phyloP scores from a whole-genome alignment of 2,888 invertebrate species.

The Tiliacea citrago region DNA sequence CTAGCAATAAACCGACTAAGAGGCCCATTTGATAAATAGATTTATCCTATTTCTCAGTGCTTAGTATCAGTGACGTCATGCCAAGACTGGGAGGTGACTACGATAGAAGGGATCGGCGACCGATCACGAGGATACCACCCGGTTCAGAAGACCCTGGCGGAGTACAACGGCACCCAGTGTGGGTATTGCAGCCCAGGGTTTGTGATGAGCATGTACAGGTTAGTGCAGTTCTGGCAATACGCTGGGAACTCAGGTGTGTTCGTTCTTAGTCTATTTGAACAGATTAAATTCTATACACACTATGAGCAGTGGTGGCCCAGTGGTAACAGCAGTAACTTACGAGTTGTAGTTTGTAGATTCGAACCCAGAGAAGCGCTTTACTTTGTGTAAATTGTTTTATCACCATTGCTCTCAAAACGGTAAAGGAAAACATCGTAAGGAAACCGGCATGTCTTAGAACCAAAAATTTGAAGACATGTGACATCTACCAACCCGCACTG shows the following conservation, averaged over 20 bases:
- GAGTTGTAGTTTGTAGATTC: too few species aligned
- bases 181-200: constrained; percentile 94
- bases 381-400: too few species aligned
- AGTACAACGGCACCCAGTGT: constrained; percentile 93
- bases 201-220: constrained; percentile 94
- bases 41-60: constrained; percentile 84
- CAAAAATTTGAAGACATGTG: too few species aligned
- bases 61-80: constrained; percentile 91
- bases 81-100: constrained; percentile 92
- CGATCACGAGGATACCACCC: constrained; percentile 91
- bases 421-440: too few species aligned
- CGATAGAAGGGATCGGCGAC: constrained; percentile 93
- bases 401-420: too few species aligned
- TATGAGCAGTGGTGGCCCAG: too few species aligned
- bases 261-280: too few species aligned
- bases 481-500: too few species aligned
- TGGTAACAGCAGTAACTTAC: too few species aligned
- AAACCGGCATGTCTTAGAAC: too few species aligned
- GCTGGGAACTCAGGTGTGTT: not conserved
- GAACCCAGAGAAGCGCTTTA: too few species aligned
- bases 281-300: not conserved
- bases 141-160: constrained; percentile 91
- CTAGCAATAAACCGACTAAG: not conserved
- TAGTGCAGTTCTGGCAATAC: constrained; percentile 18
- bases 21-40: not conserved